A percentile compares a stretch with the other conserved stretches of the same genome.
Conservation (phyloP, 2,113 vertebrate genomes). For the Herpailurus yagouaroundi region DNA sequence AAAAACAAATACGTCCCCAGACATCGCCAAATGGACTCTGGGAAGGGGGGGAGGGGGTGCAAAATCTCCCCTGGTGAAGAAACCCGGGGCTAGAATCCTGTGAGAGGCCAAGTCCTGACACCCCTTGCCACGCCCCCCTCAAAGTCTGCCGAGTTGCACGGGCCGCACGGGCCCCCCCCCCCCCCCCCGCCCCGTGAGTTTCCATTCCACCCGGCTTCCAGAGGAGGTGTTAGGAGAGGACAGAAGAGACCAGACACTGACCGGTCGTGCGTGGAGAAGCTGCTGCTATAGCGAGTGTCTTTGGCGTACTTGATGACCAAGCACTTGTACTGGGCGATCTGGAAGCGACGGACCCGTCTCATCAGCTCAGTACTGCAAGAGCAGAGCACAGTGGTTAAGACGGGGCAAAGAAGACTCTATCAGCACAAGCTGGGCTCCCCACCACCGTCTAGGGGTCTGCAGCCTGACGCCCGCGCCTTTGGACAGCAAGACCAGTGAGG, state of each 20-base stretch:
- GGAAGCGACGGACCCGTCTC: slow-evolving; percentile 94
- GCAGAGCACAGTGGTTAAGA: background rate
- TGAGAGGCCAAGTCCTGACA: background rate
- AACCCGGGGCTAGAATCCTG: background rate
- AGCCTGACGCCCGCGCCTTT: background rate
- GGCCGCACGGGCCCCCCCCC: background rate
- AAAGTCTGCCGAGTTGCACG: fast-evolving
- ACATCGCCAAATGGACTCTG: background rate
- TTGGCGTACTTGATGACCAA: slow-evolving; percentile 95
- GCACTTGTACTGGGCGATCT: slow-evolving; percentile 94
- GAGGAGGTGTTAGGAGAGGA: background rate
- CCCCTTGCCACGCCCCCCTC: background rate
- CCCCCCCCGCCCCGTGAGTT: background rate
- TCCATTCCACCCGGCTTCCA: background rate
- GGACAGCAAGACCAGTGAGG: background rate
- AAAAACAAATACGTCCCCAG: background rate
- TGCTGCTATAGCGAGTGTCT: slow-evolving; percentile 91
- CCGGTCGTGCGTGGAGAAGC: slow-evolving; percentile 94
- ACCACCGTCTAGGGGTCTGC: fast-evolving
- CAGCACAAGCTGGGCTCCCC: fast-evolving
- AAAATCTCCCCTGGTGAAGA: background rate
- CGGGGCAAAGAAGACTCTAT: fast-evolving
- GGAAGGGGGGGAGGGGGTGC: background rate
- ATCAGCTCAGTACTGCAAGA: slow-evolving; percentile 94
- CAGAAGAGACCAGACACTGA: slow-evolving; percentile 74